Evolutionary conservation across 2,113 vertebrate species (phyloP), one percentile per base, ranked within the genome.

Genomic region (Morone saxatilis): DNA sequence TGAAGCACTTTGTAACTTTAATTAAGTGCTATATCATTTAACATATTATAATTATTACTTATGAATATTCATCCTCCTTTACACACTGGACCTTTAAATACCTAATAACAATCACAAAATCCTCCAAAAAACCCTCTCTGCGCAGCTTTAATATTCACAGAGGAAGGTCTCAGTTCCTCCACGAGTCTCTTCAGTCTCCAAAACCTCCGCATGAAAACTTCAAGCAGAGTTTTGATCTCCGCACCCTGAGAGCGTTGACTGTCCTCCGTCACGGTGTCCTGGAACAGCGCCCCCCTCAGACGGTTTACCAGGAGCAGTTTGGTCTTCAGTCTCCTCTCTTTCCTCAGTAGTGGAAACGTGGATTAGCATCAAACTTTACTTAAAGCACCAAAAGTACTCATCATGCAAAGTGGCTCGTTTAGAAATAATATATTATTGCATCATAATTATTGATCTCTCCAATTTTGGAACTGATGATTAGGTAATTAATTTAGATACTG

Each of bases 141-240:
- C n/a, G 36, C 56, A 81, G 66, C 19, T 47, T 1, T 60, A 13
- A 0, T 25, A 9, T 10, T 11, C 31, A 9, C 17, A 53, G 57
- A 0, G 13, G 72, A 45, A 41, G 31, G 2, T 76, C 56, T 59
- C 69, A 1, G 40, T 36, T 19, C 48, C 16, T 69, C 57, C 13
- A 2, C 1, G 31, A 20, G 38, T 57, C 59, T 54, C 45, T 17
- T 36, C 47, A 20, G 51, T 5, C 48, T 71, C 31, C 56, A 19
- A 17, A 66, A n/a, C 54, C 20, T 36, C 60, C 7, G 50, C 1
- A 0, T 25, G 81, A 86, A 76, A 31, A 43, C 40, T 53, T 76
- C 82, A 76, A 50, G 83, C 83, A 53, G 14, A 86, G 92, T 47
- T 94, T 92, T 73, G 91, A 94, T 53, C 3, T 93, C 19, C 71